Evolutionary conservation across 2,113 vertebrate genomes (phyloP).

Genomic region (Sterna hirundo): DNA sequence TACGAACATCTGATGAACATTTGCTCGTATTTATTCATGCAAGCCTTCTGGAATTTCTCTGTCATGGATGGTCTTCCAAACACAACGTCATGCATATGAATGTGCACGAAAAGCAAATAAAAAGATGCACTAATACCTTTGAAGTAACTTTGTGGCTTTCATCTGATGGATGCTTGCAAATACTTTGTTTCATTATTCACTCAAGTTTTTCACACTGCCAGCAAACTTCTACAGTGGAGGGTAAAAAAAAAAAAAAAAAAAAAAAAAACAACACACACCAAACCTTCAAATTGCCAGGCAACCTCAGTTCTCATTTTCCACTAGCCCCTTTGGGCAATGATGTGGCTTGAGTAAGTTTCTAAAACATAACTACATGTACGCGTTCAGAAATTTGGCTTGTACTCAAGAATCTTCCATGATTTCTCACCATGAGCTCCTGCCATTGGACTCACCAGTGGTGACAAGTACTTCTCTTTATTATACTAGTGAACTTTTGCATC

Average conservation of each 20-base stretch:
- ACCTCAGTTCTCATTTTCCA: background rate
- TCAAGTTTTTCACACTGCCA: background rate
- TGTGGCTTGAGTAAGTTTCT: background rate
- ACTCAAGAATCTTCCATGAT: background rate
- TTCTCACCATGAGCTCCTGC: background rate
- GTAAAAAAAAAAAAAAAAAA: background rate
- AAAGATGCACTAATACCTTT: constrained; percentile 1
- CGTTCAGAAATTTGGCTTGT: background rate
- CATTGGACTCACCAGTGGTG: background rate
- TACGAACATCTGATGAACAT: constrained; percentile 51
- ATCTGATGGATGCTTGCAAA: background rate
- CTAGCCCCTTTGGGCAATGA: background rate
- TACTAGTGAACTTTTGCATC: background rate
- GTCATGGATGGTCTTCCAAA: background rate
- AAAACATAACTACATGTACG: background rate
- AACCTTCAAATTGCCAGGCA: background rate
- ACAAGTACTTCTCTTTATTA: background rate
- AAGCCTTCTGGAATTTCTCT: constrained; percentile 6
- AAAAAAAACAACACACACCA: background rate
- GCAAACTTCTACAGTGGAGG: background rate
- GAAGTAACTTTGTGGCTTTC: constrained; percentile 7
- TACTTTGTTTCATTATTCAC: background rate
- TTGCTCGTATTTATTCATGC: constrained; percentile 41
- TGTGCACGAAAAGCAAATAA: background rate
- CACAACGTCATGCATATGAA: constrained; percentile 11